Evolutionary conservation across 2,113 vertebrate species (phyloP).

Genomic region (Stigmatopora nigra): DNA sequence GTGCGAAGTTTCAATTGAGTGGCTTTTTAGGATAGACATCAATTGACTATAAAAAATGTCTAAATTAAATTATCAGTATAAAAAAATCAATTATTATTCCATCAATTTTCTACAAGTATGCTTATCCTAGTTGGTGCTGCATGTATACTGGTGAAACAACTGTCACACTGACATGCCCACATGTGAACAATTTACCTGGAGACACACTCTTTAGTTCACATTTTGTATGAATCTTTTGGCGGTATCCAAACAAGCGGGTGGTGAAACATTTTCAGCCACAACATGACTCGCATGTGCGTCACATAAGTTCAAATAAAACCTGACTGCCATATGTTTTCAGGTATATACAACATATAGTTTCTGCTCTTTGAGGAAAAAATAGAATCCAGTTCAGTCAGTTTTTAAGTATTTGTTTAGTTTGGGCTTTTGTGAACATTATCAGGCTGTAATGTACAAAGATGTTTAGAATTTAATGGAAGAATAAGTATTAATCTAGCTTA

Average conservation of each 20-base stretch:
- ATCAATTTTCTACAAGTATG: too few species aligned
- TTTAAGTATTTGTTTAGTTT: slow-evolving; percentile 2
- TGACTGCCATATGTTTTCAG: slow-evolving; percentile 25
- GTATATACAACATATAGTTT: background rate
- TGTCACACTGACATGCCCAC: background rate
- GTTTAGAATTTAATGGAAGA: background rate
- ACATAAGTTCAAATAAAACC: slow-evolving; percentile 47
- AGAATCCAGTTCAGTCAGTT: background rate
- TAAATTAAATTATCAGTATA: background rate
- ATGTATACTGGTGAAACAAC: background rate
- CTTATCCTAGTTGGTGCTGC: background rate
- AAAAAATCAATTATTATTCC: background rate
- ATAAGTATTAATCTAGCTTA: background rate
- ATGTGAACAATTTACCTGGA: background rate
- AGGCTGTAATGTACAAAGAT: background rate
- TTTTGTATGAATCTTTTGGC: slow-evolving; percentile 20
- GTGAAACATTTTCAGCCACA: slow-evolving; percentile 37
- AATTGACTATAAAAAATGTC: too few species aligned
- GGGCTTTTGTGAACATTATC: background rate
- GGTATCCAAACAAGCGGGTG: slow-evolving; percentile 32
- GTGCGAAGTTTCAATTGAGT: background rate
- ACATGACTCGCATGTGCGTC: slow-evolving; percentile 40
- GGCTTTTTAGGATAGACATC: too few species aligned
- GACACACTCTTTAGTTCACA: background rate
- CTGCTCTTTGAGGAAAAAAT: background rate